Percentiles rank a stretch among this genome's conserved stretches.
phyloP scores from a whole-genome alignment of 2,113 vertebrate genomes.

The Scomber colias region DNA sequence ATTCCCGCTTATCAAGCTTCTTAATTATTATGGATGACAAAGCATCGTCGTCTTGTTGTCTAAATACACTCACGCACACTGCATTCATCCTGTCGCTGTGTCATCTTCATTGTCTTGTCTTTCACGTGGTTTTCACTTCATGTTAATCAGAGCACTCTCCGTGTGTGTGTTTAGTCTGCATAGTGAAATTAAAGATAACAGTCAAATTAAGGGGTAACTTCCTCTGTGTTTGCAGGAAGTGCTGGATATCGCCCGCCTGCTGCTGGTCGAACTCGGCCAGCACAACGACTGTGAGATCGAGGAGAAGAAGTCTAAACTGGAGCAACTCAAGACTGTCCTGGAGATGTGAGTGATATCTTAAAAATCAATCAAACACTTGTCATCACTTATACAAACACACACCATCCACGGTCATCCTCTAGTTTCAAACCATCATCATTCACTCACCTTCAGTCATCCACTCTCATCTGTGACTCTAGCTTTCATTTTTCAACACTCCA shows the following conservation, averaged over 20 bases:
- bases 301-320: constrained; percentile 95
- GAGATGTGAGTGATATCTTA: constrained; percentile 91
- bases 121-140: background rate
- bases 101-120: background rate
- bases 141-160: background rate
- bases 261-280: constrained; percentile 90
- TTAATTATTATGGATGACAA: constrained; percentile 3
- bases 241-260: constrained; percentile 94
- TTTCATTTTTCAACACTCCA: constrained; percentile 25
- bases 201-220: background rate
- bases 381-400: constrained; percentile 18
- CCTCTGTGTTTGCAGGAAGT: constrained; percentile 88
- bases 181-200: background rate
- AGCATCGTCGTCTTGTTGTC: constrained; percentile 10
- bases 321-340: constrained; percentile 96
- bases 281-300: constrained; percentile 93
- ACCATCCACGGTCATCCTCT: background rate
- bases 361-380: background rate
- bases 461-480: constrained; percentile 9
- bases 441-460: constrained; percentile 15
- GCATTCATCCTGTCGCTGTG: constrained; percentile 8
- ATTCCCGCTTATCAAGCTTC: background rate
- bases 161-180: background rate
- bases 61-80: constrained; percentile 14
- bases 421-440: constrained; percentile 19